A percentile compares a stretch with the other conserved stretches of the same genome.
phyloP scores from a whole-genome alignment of 2,113 vertebrate genomes.

The Zonotrichia leucophrys region DNA sequence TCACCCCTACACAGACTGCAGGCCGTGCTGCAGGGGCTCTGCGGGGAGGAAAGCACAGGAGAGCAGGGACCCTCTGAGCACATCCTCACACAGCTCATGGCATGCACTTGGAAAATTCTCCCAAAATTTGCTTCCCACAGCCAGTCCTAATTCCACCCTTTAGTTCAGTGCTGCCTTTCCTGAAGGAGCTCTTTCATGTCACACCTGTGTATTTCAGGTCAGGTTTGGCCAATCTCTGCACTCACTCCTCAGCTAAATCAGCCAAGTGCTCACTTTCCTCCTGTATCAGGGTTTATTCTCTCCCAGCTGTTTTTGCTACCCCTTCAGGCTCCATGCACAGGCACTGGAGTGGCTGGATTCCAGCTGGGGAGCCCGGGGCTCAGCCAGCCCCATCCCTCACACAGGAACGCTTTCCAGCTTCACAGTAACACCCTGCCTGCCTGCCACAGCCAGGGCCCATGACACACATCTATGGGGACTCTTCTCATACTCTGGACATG shows the following conservation, averaged over 20 bases:
- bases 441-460: neutral
- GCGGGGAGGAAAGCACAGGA: neutral
- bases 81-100: neutral
- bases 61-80: neutral
- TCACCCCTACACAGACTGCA: neutral
- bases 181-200: neutral
- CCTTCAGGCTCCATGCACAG: neutral
- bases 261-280: neutral
- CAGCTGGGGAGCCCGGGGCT: neutral
- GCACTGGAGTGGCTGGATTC: accelerated
- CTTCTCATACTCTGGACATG: neutral
- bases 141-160: neutral
- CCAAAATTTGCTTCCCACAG: neutral
- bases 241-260: neutral
- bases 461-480: accelerated
- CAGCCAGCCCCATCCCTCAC: neutral
- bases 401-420: neutral
- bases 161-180: neutral
- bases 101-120: neutral
- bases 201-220: neutral
- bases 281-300: accelerated
- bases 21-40: neutral
- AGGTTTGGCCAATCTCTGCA: neutral
- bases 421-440: accelerated
- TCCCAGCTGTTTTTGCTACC: accelerated